Evolutionary conservation across 2,797 vertebrate genomes (phyloP).

Genomic region (Tenualosa ilisha): DNA sequence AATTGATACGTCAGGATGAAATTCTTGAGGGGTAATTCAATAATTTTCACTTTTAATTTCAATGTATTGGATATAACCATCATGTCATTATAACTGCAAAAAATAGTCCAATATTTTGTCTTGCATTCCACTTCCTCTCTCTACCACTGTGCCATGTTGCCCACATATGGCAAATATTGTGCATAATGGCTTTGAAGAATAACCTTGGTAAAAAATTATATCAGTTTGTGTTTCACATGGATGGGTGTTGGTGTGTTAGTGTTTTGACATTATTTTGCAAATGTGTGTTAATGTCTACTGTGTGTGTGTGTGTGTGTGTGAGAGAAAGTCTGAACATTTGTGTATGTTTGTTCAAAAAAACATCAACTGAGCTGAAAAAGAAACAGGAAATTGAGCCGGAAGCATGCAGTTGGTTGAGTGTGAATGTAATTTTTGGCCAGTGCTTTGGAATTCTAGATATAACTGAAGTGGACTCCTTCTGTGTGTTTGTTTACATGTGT

Average conservation of each 20-base stretch:
- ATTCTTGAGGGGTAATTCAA: too few relatives aligned
- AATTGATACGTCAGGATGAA: too few relatives aligned
- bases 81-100: too few relatives aligned
- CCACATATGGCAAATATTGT: too few relatives aligned
- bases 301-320: not conserved
- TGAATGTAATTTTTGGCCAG: slow-evolving; percentile 7
- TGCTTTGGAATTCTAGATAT: slow-evolving; percentile 17
- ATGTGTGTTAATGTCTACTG: not conserved
- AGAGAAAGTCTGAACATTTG: not conserved
- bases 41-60: too few relatives aligned
- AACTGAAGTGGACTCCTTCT: not conserved
- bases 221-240: too few relatives aligned
- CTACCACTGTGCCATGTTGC: too few relatives aligned
- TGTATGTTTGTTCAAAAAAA: slow-evolving; percentile 12
- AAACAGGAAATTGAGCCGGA: slow-evolving; percentile 16
- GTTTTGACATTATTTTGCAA: not conserved
- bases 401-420: not conserved
- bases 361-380: not conserved
- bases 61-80: too few relatives aligned
- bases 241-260: not conserved
- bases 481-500: slow-evolving; percentile 25
- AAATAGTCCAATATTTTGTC: too few relatives aligned
- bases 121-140: too few relatives aligned
- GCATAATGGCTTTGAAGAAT: too few relatives aligned
- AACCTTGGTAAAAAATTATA: too few relatives aligned